Evolutionary conservation across 2,113 vertebrate species (phyloP).

Genomic region (Lampris megalopsis): DNA sequence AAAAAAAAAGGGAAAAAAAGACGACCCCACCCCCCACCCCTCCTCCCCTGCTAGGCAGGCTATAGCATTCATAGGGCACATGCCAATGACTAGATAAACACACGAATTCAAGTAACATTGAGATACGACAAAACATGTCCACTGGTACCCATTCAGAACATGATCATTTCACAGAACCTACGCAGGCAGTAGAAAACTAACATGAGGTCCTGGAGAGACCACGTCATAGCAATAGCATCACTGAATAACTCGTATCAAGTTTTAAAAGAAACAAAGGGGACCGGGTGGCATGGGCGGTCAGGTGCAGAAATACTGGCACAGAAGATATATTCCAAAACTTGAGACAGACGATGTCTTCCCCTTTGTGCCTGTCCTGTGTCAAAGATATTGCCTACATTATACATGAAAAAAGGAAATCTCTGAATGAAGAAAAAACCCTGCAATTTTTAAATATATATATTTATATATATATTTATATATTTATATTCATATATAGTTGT

Average conservation of each 20-base stretch:
- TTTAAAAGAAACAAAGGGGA: slow-evolving; percentile 75
- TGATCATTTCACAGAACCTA: slow-evolving; percentile 94
- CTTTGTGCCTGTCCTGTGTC: slow-evolving; percentile 80
- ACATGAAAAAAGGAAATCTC: slow-evolving; percentile 71
- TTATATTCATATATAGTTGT: slow-evolving; percentile 80
- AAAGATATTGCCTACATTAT: slow-evolving; percentile 79
- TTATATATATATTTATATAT: slow-evolving; percentile 68
- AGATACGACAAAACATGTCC: slow-evolving; percentile 94
- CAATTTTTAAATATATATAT: slow-evolving; percentile 83
- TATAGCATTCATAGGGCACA: slow-evolving; percentile 95
- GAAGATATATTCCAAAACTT: slow-evolving; percentile 76
- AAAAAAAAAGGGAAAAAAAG: slow-evolving; percentile 40
- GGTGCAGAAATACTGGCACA: slow-evolving; percentile 80
- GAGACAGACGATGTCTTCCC: slow-evolving; percentile 68
- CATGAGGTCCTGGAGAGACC: slow-evolving; percentile 95
- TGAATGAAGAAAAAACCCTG: slow-evolving; percentile 79
- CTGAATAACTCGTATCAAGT: slow-evolving; percentile 86
- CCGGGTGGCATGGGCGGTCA: slow-evolving; percentile 54
- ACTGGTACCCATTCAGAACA: slow-evolving; percentile 95
- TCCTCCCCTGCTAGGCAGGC: slow-evolving; percentile 87
- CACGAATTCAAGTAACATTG: slow-evolving; percentile 99
- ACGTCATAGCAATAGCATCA: slow-evolving; percentile 89
- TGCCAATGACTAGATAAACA: slow-evolving; percentile 95
- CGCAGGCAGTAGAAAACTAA: slow-evolving; percentile 92
- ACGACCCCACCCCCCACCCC: slow-evolving; percentile 69